Percentiles rank a stretch among this genome's conserved stretches.
These are phyloP conservation scores for Acanthisitta chloris DNA, from an alignment of 2,113 vertebrate genomes.

Conservation along the genomic window DNA sequence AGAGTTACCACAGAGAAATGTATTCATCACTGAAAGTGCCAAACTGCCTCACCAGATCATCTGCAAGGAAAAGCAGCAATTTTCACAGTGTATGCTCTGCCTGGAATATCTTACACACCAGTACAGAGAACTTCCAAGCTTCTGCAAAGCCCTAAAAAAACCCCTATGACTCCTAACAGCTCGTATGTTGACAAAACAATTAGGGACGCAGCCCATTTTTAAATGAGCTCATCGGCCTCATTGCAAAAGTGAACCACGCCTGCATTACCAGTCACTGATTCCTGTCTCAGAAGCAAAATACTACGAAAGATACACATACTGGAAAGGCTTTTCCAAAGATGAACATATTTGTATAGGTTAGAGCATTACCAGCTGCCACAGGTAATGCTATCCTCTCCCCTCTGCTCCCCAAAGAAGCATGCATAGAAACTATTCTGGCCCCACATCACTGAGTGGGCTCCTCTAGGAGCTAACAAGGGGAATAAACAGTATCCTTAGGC, in stretches of 20 bases:
- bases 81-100: background rate
- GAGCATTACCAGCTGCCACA: background rate
- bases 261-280: background rate
- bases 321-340: background rate
- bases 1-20: rapidly evolving
- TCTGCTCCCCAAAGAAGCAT: background rate
- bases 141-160: background rate
- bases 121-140: background rate
- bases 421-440: background rate
- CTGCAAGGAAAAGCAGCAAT: background rate
- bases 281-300: background rate
- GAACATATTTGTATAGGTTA: background rate
- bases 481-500: background rate
- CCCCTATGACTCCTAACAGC: background rate
- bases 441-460: background rate
- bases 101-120: background rate
- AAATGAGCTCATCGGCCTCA: background rate
- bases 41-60: background rate
- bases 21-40: background rate
- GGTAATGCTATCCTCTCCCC: background rate
- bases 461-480: background rate
- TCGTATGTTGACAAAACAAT: background rate
- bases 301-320: background rate
- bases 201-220: background rate
- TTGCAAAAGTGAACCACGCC: background rate